Percentiles rank a stretch among this genome's conserved stretches.
These are phyloP conservation scores for Teleogryllus occipitalis DNA, from an alignment of 1,140 invertebrate genomes.

Conservation along the genomic window DNA sequence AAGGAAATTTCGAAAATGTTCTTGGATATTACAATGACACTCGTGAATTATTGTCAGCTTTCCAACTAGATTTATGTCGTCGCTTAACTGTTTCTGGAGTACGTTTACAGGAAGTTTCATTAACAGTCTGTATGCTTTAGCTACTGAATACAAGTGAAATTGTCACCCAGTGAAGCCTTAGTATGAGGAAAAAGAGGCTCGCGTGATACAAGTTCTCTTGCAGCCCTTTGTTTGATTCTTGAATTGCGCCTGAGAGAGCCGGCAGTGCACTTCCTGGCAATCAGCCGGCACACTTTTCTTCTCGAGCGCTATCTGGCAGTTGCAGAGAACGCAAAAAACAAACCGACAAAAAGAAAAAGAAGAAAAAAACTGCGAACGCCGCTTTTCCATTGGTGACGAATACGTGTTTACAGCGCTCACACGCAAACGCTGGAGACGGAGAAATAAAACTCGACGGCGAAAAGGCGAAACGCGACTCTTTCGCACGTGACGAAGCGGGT, in stretches of 20 bases:
- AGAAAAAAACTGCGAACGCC: not conserved
- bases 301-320: too few relatives aligned
- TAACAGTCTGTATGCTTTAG: too few relatives aligned
- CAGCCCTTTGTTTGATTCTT: not conserved
- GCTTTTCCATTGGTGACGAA: not conserved
- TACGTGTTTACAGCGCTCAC: not conserved
- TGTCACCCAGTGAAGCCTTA: not conserved
- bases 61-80: too few relatives aligned
- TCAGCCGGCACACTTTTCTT: too few relatives aligned
- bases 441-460: not conserved
- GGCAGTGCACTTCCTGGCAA: not conserved
- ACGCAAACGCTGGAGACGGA: not conserved
- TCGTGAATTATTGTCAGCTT: too few relatives aligned
- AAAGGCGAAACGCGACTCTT: not conserved
- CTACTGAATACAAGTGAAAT: too few relatives aligned
- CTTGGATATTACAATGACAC: too few relatives aligned
- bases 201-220: not conserved
- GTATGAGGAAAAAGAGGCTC: not conserved
- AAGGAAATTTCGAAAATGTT: too few relatives aligned
- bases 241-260: not conserved
- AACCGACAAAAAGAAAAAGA: not conserved
- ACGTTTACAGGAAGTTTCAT: too few relatives aligned
- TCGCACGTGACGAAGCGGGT: too few relatives aligned
- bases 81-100: too few relatives aligned
- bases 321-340: not conserved